Base-by-base conservation (phyloP, 1,140 invertebrate species). In the Zaprionus ornatus region DNA sequence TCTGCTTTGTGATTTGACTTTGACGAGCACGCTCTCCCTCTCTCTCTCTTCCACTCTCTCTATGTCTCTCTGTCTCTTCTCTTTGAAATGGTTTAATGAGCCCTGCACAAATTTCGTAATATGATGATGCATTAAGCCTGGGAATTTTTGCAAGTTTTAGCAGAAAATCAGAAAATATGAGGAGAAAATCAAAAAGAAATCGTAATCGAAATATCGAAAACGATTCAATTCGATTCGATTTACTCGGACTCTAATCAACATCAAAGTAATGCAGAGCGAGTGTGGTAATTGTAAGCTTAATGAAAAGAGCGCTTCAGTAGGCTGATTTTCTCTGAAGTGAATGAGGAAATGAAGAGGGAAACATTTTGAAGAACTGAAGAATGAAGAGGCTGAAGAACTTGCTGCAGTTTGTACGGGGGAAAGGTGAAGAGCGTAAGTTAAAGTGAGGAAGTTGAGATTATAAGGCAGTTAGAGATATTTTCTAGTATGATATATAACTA, bases 41-140 rank as follows among this genome's bases (percentile, higher is more conserved):
- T 55, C 35, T 55, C 19, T 23, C 40, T 17, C 19, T 29, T 15
- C 17, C 2, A 12, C n/a, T 57, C 6, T 21, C 3, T 25, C 32
- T 56, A 21, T 19, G 19, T 63, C 27, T 2, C 25, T 23, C 40
- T 35, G 27, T 56, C 4, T 19, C 42, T 70, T 55, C 23, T 45
- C 21, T 60, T 88, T 91, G 90, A 91, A 79, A 82, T 91, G 78
- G 80, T 82, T 91, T 84, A 91, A 91, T 91, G 85, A 91, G 77
- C 72, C 40, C 40, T 84, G 79, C 78, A 68, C 71, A 78, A 82
- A 85, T 90, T 81, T 79, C 61, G 69, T 90, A 87, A 88, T 77
- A 71, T 59, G n/a, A 12, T 13, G n/a, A 12, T 13, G 55, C 50
- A 50, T 48, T 69, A 42, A 70, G 82, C 82, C 67, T 81, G 82